Evolutionary conservation across 2,888 invertebrate genomes (phyloP).

Genomic region (Lamellibrachia satsuma): DNA sequence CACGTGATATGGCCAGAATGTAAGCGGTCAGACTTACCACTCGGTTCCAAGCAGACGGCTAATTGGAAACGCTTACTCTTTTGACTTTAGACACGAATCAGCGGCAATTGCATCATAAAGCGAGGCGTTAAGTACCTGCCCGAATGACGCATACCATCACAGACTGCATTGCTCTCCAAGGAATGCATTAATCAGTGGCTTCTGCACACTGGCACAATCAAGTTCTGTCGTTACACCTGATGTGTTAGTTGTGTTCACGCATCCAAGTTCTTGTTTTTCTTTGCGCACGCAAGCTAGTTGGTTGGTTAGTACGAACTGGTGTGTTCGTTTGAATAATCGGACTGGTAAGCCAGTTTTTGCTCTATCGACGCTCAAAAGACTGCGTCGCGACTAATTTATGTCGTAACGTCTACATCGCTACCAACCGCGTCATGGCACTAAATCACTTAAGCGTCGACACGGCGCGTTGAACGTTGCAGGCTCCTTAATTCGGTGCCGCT

Average conservation of each 20-base stretch:
- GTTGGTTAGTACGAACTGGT: background rate
- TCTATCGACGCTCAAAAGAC: background rate
- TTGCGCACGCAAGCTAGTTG: background rate
- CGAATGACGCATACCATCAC: background rate
- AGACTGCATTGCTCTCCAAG: background rate
- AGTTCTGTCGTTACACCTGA: background rate
- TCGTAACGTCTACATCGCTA: background rate
- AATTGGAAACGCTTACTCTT: background rate
- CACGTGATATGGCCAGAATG: background rate
- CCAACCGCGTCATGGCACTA: background rate
- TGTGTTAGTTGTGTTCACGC: background rate
- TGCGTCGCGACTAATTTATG: background rate
- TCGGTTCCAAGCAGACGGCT: background rate
- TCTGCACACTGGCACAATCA: background rate
- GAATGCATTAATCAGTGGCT: background rate
- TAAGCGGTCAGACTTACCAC: background rate
- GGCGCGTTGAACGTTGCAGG: background rate
- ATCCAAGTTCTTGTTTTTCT: too few species aligned
- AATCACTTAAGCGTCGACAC: background rate
- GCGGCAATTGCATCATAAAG: conserved; percentile 9
- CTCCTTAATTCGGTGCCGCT: background rate
- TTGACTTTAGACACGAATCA: background rate
- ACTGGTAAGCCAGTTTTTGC: background rate
- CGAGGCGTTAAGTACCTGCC: background rate
- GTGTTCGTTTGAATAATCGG: background rate